A percentile compares a stretch with the other conserved stretches of the same genome.
Evolutionary conservation across 1,140 invertebrate species (phyloP).

Genomic region (Bathynomus jamesi): DNA sequence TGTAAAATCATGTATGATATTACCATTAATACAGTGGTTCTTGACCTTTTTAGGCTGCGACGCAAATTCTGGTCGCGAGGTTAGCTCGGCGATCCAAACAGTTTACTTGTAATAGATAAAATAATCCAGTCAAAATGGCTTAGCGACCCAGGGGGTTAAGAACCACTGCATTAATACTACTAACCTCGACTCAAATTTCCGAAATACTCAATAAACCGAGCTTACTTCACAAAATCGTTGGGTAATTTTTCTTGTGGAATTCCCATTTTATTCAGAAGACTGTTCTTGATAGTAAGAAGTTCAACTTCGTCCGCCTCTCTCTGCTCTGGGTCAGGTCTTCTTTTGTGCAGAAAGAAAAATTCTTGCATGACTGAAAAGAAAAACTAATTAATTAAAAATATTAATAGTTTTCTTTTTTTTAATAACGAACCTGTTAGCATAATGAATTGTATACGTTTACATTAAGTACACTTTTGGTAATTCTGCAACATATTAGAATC

Average conservation of each 20-base stretch:
- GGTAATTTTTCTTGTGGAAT: constrained; percentile 45
- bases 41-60: too few species aligned
- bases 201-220: too few species aligned
- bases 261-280: constrained; percentile 48
- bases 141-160: too few species aligned
- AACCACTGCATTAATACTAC: too few species aligned
- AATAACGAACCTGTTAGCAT: background rate
- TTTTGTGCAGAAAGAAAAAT: constrained; percentile 61
- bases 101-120: too few species aligned
- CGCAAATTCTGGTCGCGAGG: too few species aligned
- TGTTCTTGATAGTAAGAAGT: constrained; percentile 54
- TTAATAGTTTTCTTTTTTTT: background rate
- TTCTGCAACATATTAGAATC: too few species aligned
- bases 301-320: constrained; percentile 55
- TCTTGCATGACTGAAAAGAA: constrained; percentile 55
- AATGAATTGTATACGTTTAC: background rate
- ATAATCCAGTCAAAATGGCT: too few species aligned
- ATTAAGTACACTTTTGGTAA: background rate
- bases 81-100: too few species aligned
- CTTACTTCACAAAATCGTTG: constrained; percentile 50
- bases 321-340: constrained; percentile 56
- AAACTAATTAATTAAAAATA: background rate
- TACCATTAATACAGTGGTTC: too few species aligned
- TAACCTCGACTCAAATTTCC: too few species aligned
- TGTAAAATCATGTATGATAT: too few species aligned